These are phyloP conservation scores for Mesorhabditis spiculigera DNA, from an alignment of 2,888 invertebrate genomes.

Conservation along the genomic window DNA sequence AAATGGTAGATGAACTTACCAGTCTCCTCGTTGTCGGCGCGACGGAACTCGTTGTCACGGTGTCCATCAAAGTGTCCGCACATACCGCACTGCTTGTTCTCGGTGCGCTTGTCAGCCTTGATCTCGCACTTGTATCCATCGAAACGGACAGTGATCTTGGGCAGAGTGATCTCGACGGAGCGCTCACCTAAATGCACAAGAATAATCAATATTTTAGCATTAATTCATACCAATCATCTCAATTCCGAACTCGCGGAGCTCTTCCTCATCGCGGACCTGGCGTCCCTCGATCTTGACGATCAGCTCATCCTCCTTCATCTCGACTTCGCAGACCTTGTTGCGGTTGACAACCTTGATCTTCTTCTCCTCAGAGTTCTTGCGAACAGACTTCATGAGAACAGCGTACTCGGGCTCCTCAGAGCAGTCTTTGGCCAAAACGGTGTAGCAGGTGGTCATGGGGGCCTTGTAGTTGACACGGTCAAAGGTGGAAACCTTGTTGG, in stretches of 20 bases:
- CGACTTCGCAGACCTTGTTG: conserved; percentile 18
- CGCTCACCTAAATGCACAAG: conserved; percentile 16
- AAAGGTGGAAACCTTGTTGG: conserved; percentile 49
- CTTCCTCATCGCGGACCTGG: conserved; percentile 20
- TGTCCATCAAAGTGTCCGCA: conserved; percentile 53
- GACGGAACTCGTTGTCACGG: conserved; percentile 30
- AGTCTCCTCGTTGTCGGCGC: conserved; percentile 21
- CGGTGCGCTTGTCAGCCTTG: conserved; percentile 21
- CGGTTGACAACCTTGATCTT: conserved; percentile 20
- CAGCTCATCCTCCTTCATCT: conserved; percentile 14
- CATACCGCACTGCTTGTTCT: conserved; percentile 51
- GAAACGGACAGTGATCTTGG: conserved; percentile 42
- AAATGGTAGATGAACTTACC: conserved; percentile 8
- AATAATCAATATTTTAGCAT: conserved; percentile 8
- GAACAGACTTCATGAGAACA: conserved; percentile 56
- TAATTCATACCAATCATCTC: neutral
- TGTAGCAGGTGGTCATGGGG: conserved; percentile 57
- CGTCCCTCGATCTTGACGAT: conserved; percentile 31
- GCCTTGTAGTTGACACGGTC: conserved; percentile 49
- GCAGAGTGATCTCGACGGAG: conserved; percentile 29
- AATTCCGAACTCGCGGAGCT: conserved; percentile 16
- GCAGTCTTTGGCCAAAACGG: conserved; percentile 61
- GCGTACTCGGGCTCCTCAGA: conserved; percentile 56
- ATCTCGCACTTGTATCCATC: conserved; percentile 44
- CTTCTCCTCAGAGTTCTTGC: conserved; percentile 35